These are phyloP conservation scores for Steromphala cineraria DNA, from an alignment of 2,888 invertebrate species.

Conservation along the genomic window DNA sequence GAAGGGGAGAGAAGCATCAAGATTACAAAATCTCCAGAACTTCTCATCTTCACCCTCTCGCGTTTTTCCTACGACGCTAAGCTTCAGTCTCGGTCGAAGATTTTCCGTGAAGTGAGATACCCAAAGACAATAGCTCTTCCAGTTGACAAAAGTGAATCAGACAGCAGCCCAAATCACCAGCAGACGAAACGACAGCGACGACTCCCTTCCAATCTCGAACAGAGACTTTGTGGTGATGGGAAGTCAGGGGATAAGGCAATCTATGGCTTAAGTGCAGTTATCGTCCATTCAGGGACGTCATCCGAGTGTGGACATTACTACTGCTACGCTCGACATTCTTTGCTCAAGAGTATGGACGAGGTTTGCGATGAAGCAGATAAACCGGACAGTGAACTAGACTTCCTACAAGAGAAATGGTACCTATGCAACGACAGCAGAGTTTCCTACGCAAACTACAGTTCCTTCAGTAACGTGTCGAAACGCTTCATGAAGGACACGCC, in stretches of 20 bases:
- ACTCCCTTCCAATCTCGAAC: slow-evolving; percentile 1
- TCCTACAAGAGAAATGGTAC: slow-evolving; percentile 81
- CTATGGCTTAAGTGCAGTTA: slow-evolving; percentile 87
- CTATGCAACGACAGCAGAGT: slow-evolving; percentile 89
- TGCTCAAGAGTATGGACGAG: slow-evolving; percentile 43
- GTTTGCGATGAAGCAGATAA: slow-evolving; percentile 44
- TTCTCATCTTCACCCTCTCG: slow-evolving; percentile 87
- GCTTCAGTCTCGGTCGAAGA: slow-evolving; percentile 85
- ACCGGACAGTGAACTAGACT: slow-evolving; percentile 52
- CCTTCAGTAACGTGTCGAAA: slow-evolving; percentile 65
- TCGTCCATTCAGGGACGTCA: slow-evolving; percentile 88
- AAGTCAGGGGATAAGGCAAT: slow-evolving; percentile 61
- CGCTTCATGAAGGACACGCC: slow-evolving; percentile 84
- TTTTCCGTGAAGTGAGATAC: slow-evolving; percentile 78
- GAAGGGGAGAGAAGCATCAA: slow-evolving; percentile 85
- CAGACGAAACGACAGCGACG: slow-evolving; percentile 10
- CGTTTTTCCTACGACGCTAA: slow-evolving; percentile 86
- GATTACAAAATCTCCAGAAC: slow-evolving; percentile 85
- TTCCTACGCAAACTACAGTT: slow-evolving; percentile 66
- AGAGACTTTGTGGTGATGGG: slow-evolving; percentile 22
- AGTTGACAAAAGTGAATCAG: slow-evolving; percentile 35
- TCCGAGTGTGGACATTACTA: slow-evolving; percentile 93
- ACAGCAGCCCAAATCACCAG: not conserved
- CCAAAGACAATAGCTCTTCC: slow-evolving; percentile 72
- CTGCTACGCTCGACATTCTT: slow-evolving; percentile 81